phyloP scores from a whole-genome alignment of 2,113 vertebrate genomes.

The Chlorodrepanis virens region DNA sequence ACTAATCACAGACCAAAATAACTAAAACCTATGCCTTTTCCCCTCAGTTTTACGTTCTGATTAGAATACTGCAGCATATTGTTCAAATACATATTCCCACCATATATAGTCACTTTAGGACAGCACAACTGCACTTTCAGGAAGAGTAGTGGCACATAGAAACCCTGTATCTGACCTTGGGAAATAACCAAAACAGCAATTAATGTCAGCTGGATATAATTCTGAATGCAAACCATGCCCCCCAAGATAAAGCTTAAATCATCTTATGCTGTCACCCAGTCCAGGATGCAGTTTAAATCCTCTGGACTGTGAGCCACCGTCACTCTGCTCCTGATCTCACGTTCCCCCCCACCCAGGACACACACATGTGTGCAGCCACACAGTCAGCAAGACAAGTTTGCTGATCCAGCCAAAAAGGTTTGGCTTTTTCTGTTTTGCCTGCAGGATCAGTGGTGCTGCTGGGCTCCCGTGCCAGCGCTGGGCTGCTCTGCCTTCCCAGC shows the following conservation, averaged over 20 bases:
- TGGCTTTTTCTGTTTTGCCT: neutral
- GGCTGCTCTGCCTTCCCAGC: neutral
- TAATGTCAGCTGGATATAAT: neutral
- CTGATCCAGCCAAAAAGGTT: neutral
- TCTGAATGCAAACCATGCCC: neutral
- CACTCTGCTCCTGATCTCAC: neutral
- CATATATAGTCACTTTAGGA: neutral
- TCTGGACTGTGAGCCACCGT: neutral
- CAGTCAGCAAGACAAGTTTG: neutral
- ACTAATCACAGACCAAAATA: neutral
- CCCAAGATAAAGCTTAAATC: neutral
- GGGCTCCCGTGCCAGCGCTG: accelerated
- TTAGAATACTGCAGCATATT: neutral
- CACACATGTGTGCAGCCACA: neutral
- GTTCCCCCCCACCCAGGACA: neutral
- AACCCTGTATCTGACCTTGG: neutral
- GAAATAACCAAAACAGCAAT: neutral
- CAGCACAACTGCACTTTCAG: neutral
- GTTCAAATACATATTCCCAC: neutral
- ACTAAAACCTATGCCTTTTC: neutral
- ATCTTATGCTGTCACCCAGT: neutral
- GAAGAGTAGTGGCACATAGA: neutral
- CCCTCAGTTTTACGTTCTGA: neutral
- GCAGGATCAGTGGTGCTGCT: neutral
- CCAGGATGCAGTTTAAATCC: neutral